Evolutionary conservation across 2,113 vertebrate species (phyloP).

Genomic region (Percina caprodes): DNA sequence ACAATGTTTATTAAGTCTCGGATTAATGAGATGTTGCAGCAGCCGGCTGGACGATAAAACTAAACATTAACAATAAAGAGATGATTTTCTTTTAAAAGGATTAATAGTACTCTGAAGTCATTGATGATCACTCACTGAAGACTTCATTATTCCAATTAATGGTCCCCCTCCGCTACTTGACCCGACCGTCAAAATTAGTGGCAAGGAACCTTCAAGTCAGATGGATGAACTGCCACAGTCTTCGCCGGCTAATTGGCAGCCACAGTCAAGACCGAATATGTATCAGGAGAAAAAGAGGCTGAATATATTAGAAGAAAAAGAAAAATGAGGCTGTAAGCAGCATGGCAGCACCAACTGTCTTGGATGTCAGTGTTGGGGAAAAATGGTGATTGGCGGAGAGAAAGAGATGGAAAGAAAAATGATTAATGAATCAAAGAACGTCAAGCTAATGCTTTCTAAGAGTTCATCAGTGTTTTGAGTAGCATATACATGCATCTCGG

Average conservation of each 20-base stretch:
- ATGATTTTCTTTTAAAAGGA: conserved; percentile 73
- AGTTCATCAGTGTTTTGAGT: conserved; percentile 31
- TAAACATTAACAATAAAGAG: conserved; percentile 79
- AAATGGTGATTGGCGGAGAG: conserved; percentile 51
- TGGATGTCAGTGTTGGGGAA: conserved; percentile 44
- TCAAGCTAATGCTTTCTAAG: conserved; percentile 35
- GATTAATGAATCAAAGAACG: conserved; percentile 32
- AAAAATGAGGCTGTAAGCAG: conserved; percentile 62
- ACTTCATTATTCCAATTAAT: conserved; percentile 87
- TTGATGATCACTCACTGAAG: conserved; percentile 80
- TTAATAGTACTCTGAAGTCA: conserved; percentile 77
- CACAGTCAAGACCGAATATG: conserved; percentile 73
- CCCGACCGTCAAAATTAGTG: conserved; percentile 79
- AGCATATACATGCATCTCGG: conserved; percentile 3
- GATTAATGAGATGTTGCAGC: conserved; percentile 79
- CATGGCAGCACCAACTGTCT: conserved; percentile 65
- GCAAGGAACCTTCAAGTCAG: conserved; percentile 82
- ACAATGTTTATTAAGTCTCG: conserved; percentile 76
- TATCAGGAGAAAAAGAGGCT: conserved; percentile 64
- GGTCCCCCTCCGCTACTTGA: conserved; percentile 82
- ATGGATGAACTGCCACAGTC: conserved; percentile 77
- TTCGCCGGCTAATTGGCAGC: conserved; percentile 73
- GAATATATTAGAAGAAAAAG: conserved; percentile 69
- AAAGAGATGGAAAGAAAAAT: conserved; percentile 30
- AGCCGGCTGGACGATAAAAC: conserved; percentile 68